These are phyloP conservation scores for Drosophila neonasuta DNA, from an alignment of 2,888 invertebrate species.

Conservation along the genomic window DNA sequence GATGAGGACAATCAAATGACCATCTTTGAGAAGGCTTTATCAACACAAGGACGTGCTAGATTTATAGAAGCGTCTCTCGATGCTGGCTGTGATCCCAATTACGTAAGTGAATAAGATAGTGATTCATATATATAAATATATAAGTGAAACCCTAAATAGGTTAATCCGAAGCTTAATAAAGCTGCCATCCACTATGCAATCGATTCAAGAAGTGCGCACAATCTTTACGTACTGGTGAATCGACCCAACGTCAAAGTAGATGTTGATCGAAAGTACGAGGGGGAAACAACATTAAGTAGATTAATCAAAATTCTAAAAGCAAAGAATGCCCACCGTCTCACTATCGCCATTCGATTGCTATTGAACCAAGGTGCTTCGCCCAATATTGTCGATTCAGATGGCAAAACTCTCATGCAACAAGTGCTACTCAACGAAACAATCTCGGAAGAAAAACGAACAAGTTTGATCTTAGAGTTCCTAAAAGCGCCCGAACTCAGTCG, in stretches of 20 bases:
- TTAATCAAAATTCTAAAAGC: slow-evolving; percentile 67
- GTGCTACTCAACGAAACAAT: slow-evolving; percentile 61
- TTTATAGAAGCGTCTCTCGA: too few relatives aligned
- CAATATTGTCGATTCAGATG: slow-evolving; percentile 75
- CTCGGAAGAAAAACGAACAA: too few relatives aligned
- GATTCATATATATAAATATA: not conserved
- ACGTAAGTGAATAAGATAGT: too few relatives aligned
- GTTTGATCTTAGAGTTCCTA: too few relatives aligned
- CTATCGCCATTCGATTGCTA: slow-evolving; percentile 66
- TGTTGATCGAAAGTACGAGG: slow-evolving; percentile 62
- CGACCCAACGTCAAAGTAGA: slow-evolving; percentile 36
- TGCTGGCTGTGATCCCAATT: too few relatives aligned
- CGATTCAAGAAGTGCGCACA: slow-evolving; percentile 55
- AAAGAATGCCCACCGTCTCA: slow-evolving; percentile 58
- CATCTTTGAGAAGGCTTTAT: not conserved
- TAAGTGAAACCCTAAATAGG: slow-evolving; percentile 40
- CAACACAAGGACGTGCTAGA: too few relatives aligned
- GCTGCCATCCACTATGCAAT: slow-evolving; percentile 75
- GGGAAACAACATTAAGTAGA: slow-evolving; percentile 73
- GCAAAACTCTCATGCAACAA: slow-evolving; percentile 73
- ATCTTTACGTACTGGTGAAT: slow-evolving; percentile 42
- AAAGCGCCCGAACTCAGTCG: slow-evolving; percentile 53
- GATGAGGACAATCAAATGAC: not conserved
- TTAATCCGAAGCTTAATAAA: slow-evolving; percentile 69
- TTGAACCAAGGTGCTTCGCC: slow-evolving; percentile 73